Percentiles rank a stretch among this genome's conserved stretches.
Evolutionary conservation across 1,140 invertebrate genomes (phyloP).

Genomic region (Spodoptera litura): DNA sequence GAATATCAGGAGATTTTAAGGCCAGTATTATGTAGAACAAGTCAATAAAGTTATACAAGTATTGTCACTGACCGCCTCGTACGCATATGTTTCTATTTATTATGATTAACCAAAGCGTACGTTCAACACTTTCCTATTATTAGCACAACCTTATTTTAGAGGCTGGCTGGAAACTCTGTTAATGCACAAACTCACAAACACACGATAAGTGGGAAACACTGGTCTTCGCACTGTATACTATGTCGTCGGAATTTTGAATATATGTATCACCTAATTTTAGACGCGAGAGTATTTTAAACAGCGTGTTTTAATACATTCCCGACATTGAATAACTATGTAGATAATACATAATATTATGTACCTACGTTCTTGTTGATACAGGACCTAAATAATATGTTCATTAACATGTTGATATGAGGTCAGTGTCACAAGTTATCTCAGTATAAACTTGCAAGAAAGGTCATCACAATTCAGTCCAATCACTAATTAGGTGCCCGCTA

Average conservation of each 20-base stretch:
- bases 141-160: conserved; percentile 65
- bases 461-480: too few relatives aligned
- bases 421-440: not conserved
- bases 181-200: conserved; percentile 51
- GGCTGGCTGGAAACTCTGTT: conserved; percentile 48
- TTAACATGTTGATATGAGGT: not conserved
- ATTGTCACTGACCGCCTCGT: conserved; percentile 46
- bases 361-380: not conserved
- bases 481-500: too few relatives aligned
- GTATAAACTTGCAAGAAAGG: too few relatives aligned
- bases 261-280: conserved; percentile 29
- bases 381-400: not conserved
- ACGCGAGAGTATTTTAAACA: conserved; percentile 27
- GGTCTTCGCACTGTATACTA: conserved; percentile 27
- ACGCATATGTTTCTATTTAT: conserved; percentile 60
- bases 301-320: conserved; percentile 28
- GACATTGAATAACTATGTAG: conserved; percentile 14
- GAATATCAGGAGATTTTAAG: not conserved
- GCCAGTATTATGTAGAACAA: not conserved
- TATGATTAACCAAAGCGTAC: conserved; percentile 62
- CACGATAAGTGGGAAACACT: conserved; percentile 26
- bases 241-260: conserved; percentile 36
- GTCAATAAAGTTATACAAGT: not conserved
- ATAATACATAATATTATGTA: too few relatives aligned
- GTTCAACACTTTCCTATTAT: conserved; percentile 64